Conservation (phyloP, 2,797 vertebrate species). For the Pseudomugil tenellus region DNA sequence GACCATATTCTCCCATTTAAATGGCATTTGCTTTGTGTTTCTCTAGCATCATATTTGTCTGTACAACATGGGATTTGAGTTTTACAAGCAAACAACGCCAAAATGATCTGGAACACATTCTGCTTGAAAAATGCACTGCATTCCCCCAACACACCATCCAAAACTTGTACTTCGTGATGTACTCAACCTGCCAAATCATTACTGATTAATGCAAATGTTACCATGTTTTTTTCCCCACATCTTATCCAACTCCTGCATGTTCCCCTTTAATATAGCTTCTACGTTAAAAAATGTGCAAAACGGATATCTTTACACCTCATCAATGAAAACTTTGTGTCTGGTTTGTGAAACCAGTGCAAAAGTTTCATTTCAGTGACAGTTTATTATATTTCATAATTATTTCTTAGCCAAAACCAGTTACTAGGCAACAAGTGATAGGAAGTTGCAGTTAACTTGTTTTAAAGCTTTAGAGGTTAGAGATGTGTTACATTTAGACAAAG, state of each 20-base stretch:
- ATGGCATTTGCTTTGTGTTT: not conserved
- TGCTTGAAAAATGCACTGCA: not conserved
- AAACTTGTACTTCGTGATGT: not conserved
- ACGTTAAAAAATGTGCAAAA: not conserved
- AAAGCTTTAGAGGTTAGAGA: constrained; percentile 10
- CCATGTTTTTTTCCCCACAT: not conserved
- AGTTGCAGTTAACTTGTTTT: constrained; percentile 22
- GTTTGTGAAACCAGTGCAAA: constrained; percentile 12
- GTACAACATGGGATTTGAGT: not conserved
- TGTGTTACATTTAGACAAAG: constrained; percentile 6
- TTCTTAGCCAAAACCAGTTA: constrained; percentile 17
- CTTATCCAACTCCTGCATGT: not conserved
- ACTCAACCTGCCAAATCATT: not conserved
- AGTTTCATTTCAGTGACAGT: not conserved
- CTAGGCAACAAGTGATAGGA: constrained; percentile 27
- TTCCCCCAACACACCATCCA: not conserved
- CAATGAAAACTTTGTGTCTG: not conserved
- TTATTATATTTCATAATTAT: constrained; percentile 11
- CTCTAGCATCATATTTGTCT: not conserved
- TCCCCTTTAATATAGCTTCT: not conserved
- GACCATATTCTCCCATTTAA: not conserved
- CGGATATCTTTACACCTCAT: not conserved
- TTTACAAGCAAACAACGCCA: not conserved
- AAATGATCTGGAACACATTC: not conserved
- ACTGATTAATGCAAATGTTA: not conserved